Conservation (phyloP, 2,797 vertebrate species). For the Cyprinodon diabolis region DNA sequence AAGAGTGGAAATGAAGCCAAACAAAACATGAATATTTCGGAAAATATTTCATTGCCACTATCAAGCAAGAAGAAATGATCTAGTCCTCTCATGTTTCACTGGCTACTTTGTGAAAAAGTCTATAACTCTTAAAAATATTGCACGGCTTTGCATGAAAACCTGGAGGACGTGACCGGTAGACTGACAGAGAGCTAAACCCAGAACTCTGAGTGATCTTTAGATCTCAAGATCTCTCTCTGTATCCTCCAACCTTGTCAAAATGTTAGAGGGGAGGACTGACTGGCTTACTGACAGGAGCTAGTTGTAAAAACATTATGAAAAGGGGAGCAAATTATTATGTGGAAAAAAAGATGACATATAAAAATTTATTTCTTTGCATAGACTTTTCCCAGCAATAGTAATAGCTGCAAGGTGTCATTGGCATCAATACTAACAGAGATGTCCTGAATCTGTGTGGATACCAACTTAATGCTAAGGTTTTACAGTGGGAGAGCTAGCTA, state of each 20-base stretch:
- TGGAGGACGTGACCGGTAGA: not conserved
- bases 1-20: no score
- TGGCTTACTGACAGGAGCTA: not conserved
- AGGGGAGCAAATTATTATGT: no score
- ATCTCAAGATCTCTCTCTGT: not conserved
- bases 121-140: no score
- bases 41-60: not conserved
- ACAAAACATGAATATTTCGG: no score
- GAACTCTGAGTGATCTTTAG: not conserved
- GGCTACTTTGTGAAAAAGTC: no score
- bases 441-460: not conserved
- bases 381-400: not conserved
- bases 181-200: not conserved
- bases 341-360: no score
- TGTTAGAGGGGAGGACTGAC: not conserved
- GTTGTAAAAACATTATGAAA: no score
- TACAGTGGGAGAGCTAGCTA: conserved; percentile 8
- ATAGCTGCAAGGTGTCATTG: not conserved
- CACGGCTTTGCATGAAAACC: not conserved
- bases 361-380: no score
- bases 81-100: not conserved
- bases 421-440: not conserved
- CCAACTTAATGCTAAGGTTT: conserved; percentile 20
- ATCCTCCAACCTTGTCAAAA: not conserved
- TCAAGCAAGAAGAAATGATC: not conserved